Conservation (phyloP, 1,140 invertebrate species). For the Drosophila lacteicornis region DNA sequence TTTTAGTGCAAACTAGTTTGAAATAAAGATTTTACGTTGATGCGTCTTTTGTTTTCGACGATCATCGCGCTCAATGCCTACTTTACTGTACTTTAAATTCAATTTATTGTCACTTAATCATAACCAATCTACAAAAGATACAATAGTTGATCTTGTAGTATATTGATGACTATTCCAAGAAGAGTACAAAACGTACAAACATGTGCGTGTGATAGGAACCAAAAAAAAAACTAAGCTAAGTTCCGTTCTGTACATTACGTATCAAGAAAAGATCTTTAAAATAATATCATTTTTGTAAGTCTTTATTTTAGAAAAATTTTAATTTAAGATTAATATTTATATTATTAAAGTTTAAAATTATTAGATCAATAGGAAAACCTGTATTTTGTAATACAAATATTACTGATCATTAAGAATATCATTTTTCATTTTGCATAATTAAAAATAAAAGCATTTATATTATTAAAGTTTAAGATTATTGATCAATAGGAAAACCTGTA, state of each 20-base stretch:
- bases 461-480: too few relatives aligned
- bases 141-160: constrained; percentile 15
- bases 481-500: too few relatives aligned
- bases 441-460: too few relatives aligned
- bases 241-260: background rate
- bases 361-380: too few relatives aligned
- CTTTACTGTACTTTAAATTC: constrained; percentile 53
- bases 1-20: background rate
- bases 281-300: too few relatives aligned
- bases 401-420: too few relatives aligned
- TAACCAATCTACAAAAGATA: constrained; percentile 20
- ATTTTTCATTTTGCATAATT: too few relatives aligned
- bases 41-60: constrained; percentile 4
- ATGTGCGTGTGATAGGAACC: constrained; percentile 5
- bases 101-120: constrained; percentile 62
- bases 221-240: constrained; percentile 10
- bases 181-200: background rate
- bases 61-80: constrained; percentile 34
- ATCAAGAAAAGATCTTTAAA: background rate
- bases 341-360: too few relatives aligned
- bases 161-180: constrained; percentile 34
- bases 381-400: too few relatives aligned
- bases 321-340: too few relatives aligned
- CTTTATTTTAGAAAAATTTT: too few relatives aligned
- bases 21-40: constrained; percentile 4